Evolutionary conservation across 2,888 invertebrate species (phyloP), one percentile per base, ranked within the genome.

Genomic region (Leptogaster cylindrica): DNA sequence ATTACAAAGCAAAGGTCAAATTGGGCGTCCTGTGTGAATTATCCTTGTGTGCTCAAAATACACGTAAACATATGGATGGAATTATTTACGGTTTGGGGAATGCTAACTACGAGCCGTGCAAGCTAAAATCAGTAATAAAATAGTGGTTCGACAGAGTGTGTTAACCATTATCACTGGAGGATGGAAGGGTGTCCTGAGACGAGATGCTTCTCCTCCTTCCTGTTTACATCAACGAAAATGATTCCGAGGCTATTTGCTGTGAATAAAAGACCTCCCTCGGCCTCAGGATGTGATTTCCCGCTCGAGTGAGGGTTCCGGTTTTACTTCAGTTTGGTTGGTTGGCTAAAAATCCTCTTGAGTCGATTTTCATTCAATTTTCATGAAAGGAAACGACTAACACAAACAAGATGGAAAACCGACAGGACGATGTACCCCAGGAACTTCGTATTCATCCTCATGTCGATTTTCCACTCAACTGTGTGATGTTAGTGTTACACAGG

Each of bases 321-420:
- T 58, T 58, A 14, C 39, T 12, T 58, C 25, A 41, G 25, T 25
- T 58, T 36, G 41, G 58, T 41, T 58, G 58, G 58, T 41, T 58
- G 36, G 58, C 58, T 27, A 36, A 58, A 52, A 58, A 39, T 58
- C 25, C 25, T n/a, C n/a, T n/a, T 14, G 58, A 58, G 58, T 58
- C 58, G 41, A 41, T 41, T 41, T 58, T 39, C 39, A 58, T 58
- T 58, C 23, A 36, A 58, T 58, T 58, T 58, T 58, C 36, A 58
- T 58, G 58, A 58, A 36, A 41, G 25, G 25, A 58, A 28, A 20
- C 25, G 41, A 58, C 58, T 58, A 14, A 23, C 23, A 10, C 23
- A n/a, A n/a, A n/a, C n/a, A n/a, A n/a, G n/a, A n/a, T n/a, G n/a
- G n/a, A n/a, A n/a, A n/a, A n/a, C n/a, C n/a, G 25, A 25, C 7